Base-by-base conservation (phyloP, 1,140 invertebrate genomes). In the Caerostris extrusa region DNA sequence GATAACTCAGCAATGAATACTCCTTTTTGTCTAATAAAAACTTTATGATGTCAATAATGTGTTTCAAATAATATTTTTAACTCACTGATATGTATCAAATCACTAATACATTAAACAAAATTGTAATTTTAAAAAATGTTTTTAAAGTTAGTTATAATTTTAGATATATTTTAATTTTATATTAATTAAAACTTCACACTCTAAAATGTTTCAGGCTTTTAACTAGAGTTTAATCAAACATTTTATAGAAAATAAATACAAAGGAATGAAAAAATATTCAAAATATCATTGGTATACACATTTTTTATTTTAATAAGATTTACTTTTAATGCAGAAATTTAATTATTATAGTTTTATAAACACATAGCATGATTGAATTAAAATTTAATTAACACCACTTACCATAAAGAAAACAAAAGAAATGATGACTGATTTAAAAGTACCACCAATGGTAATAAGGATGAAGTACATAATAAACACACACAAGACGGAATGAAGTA, bases 341-440 rank as follows among this genome's bases (percentile, higher is more conserved):
- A 8, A 4, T 10, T 8, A 10, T 19, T 34, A 71, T 34, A 34
- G 6, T 10, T 10, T 1, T 3, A 71, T 7, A 10, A 2, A 34
- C 4, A 69, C 34, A 3, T 7, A 71, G n/a, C 17, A 71, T 19
- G 34, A 71, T 7, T 50, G 7, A 10, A 7, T n/a, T 53, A 53
- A 34, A 61, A 88, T 50, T 17, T 4, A 34, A 83, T 61, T 82
- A 34, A 34, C 10, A 50, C 8, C 3, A 71, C 91, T 85, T 94
- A 90, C 93, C 94, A 98, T 98, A 95, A 98, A 98, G 96, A 98
- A 98, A n/a, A 97, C 77, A 95, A 98, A 98, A 12, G 97, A 97
- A 10, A 97, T 94, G 8, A 97, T 96, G 7, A 98, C 97, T 34
- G 97, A 96, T 86, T 97, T 95, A 10, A 96, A 96, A 3, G 97